Conservation (phyloP, 2,888 invertebrate genomes). For the Gastracanthus pulcherrimus region DNA sequence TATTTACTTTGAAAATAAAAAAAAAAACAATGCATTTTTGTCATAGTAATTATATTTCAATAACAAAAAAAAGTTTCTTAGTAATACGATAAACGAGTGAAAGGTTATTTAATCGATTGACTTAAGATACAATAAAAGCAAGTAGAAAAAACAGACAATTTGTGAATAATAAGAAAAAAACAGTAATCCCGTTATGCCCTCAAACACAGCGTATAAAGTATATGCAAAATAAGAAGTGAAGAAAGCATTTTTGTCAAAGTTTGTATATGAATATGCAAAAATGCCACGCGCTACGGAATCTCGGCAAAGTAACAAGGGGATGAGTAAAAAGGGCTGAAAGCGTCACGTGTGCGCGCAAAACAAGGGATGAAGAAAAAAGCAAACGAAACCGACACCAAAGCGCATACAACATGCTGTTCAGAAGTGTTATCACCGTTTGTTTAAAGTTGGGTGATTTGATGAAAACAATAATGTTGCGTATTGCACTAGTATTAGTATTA, state of each 20-base stretch:
- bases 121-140: background rate
- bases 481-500: too few relatives aligned
- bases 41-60: too few relatives aligned
- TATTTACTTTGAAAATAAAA: too few relatives aligned
- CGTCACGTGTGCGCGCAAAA: constrained; percentile 13
- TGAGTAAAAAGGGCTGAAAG: constrained; percentile 39
- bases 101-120: background rate
- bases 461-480: too few relatives aligned
- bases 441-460: too few relatives aligned
- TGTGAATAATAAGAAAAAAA: too few relatives aligned
- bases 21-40: too few relatives aligned
- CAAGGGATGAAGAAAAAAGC: constrained; percentile 3
- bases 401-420: too few relatives aligned
- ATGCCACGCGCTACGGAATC: constrained; percentile 17
- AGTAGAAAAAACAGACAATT: too few relatives aligned
- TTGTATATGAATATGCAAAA: constrained; percentile 32
- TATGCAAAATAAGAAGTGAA: background rate
- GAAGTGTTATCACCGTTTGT: too few relatives aligned
- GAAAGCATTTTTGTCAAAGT: background rate
- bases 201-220: background rate
- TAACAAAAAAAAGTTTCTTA: too few relatives aligned
- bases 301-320: constrained; percentile 10
- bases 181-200: background rate
- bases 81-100: too few relatives aligned
- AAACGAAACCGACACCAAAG: constrained; percentile 28